Base-by-base conservation (phyloP, 2,113 vertebrate species). In the Potamarius usumacintae region DNA sequence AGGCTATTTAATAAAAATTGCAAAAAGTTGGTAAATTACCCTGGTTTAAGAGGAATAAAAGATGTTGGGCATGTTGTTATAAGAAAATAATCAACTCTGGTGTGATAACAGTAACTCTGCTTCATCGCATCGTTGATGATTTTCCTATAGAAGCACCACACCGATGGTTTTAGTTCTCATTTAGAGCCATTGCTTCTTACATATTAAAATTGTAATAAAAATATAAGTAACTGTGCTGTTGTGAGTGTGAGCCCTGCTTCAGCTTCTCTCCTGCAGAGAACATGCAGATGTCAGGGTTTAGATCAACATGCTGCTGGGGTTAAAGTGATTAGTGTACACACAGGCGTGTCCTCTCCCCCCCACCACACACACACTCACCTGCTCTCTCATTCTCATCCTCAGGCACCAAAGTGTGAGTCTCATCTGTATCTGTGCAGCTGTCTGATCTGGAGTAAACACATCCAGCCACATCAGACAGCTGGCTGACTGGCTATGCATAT, bases 291-390 rank as follows among this genome's bases (percentile, higher is more conserved):
- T 72, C 85, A 83, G 90, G 12, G 22, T 90, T 93, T 92, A 93
- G 90, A 87, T 86, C 91, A 88, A 89, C 91, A 90, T 88, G 89
- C 88, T 81, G 88, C 90, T 90, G 87, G 90, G 92, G 86, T 90
- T 76, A 71, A 58, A 7, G 50, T 27, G 87, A 90, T 93, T 92
- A 92, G 90, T 91, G 78, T 87, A 48, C 86, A 84, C 77, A 89
- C 84, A 90, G 83, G 86, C 89, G 90, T 60, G 88, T 63, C 42
- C 48, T 10, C 42, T 27, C n/a, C 8, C 90, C 93, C 90, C 90
- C 74, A 72, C 60, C 90, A 83, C 62, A 84, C 85, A 92, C 90
- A 91, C 92, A 94, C 95, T 94, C 92, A 96, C 94, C 95, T 91
- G 89, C 87, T 90, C 89, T 91, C 93, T 93, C 91, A 91, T 89